phyloP scores from a whole-genome alignment of 2,797 vertebrate genomes.

The Carapus acus region DNA sequence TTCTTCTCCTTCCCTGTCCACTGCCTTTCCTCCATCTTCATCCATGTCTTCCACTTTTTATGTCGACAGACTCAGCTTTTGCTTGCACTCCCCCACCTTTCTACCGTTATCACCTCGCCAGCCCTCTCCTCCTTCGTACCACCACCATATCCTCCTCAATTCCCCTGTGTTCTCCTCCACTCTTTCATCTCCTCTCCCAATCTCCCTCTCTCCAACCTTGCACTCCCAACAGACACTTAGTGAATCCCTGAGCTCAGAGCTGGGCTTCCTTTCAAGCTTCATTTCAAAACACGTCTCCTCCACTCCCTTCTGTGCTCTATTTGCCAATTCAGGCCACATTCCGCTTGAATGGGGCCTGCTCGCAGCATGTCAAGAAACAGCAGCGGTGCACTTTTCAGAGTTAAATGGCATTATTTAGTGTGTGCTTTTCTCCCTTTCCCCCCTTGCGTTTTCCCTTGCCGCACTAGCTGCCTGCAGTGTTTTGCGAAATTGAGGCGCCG shows the following conservation, averaged over 20 bases:
- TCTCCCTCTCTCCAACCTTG: slow-evolving; percentile 28
- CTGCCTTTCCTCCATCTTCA: slow-evolving; percentile 6
- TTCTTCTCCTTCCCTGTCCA: slow-evolving; percentile 5
- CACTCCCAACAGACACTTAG: slow-evolving; percentile 58
- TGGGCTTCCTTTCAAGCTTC: slow-evolving; percentile 61
- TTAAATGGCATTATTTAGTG: slow-evolving; percentile 66
- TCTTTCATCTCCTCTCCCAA: slow-evolving; percentile 2
- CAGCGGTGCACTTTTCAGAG: slow-evolving; percentile 62
- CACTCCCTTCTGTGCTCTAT: slow-evolving; percentile 48
- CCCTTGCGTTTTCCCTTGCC: slow-evolving; percentile 32
- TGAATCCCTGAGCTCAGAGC: slow-evolving; percentile 58
- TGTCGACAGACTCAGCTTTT: slow-evolving; percentile 12
- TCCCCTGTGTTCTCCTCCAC: not conserved
- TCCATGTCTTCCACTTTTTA: no score
- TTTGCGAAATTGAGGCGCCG: slow-evolving; percentile 52
- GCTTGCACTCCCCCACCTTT: slow-evolving; percentile 2
- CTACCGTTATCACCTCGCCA: slow-evolving; percentile 28
- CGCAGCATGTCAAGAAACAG: slow-evolving; percentile 58
- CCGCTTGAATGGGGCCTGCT: slow-evolving; percentile 48
- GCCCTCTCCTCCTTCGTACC: slow-evolving; percentile 38
- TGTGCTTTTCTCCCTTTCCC: slow-evolving; percentile 51
- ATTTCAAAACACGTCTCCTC: slow-evolving; percentile 61
- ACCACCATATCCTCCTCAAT: slow-evolving; percentile 11
- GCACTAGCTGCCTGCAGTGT: slow-evolving; percentile 47
- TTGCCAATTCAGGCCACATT: slow-evolving; percentile 61